Evolutionary conservation across 2,888 invertebrate species (phyloP).

Genomic region (Parelbella ahira): DNA sequence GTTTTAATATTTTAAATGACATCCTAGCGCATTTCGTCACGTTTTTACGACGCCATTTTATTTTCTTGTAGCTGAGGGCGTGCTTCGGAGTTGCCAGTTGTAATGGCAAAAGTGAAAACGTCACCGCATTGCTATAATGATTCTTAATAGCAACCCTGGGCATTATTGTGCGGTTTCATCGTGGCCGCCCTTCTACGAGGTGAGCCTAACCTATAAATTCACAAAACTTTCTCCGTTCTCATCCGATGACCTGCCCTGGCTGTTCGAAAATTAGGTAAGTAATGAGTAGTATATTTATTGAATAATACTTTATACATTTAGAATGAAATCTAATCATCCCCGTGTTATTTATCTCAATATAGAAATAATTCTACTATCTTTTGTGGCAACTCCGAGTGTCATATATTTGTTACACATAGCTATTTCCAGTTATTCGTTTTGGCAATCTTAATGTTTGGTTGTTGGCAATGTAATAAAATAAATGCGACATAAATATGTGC

Average conservation of each 20-base stretch:
- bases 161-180: constrained; percentile 27
- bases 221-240: constrained; percentile 2
- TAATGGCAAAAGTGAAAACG: constrained; percentile 68
- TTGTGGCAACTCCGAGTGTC: no score
- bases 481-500: constrained; percentile 23
- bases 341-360: no score
- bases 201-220: background rate
- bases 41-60: constrained; percentile 64
- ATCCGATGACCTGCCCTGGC: background rate
- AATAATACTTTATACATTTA: no score
- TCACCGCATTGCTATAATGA: constrained; percentile 36
- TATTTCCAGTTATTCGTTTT: constrained; percentile 13
- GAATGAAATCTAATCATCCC: no score
- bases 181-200: constrained; percentile 7
- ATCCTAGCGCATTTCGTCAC: constrained; percentile 40
- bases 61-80: constrained; percentile 43
- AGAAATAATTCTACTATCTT: no score
- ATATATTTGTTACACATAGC: background rate
- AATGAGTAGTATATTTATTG: constrained; percentile 1
- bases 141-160: constrained; percentile 24
- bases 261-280: constrained; percentile 13
- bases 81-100: constrained; percentile 52
- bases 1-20: constrained; percentile 36
- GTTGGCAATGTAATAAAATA: constrained; percentile 23
- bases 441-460: constrained; percentile 22